Evolutionary conservation across 2,113 vertebrate species (phyloP), one percentile per base, ranked within the genome.

Genomic region (Lipophrys pholis): DNA sequence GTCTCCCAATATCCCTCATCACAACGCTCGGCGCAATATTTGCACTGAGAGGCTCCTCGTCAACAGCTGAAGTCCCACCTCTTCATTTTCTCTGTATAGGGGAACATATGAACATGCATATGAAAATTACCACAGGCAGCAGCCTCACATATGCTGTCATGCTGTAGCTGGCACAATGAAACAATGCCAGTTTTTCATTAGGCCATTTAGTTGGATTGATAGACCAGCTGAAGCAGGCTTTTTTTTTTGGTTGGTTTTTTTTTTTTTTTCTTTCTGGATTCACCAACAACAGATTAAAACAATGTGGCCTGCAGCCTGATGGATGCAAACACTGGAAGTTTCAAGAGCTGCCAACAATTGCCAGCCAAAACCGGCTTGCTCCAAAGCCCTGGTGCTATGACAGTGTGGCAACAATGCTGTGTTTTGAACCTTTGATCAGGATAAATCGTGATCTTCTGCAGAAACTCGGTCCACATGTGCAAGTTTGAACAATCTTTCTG

Each of bases 1-100:
- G 91, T 93, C 90, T 90, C 89, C 87, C 87, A 86, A 69, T 82
- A 91, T 93, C 92, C 88, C 88, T 92, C 89, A 82, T 92, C 94
- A 90, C 91, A 87, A 78, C 70, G 89, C 91, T 94, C 91, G 85
- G 84, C 91, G 91, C 93, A 91, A 74, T 89, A 91, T 93, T 88
- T 92, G 92, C 93, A 89, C 81, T 66, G 90, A 92, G 91, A 93
- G 92, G 78, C 89, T 90, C 83, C 77, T 83, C 87, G 90, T 76
- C 89, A 90, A 91, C 92, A 92, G 93, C 92, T 92, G 93, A 93
- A 90, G 90, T 90, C 90, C 80, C 85, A 55, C 66, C 61, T 63
- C 66, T 67, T 63, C 73, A 81, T 90, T 84, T 80, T 73, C 70
- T 86, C 80, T 78, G 78, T 84, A 88, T 87, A 64, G 73, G 76